A percentile compares a stretch with the other conserved stretches of the same genome.
Evolutionary conservation across 2,888 invertebrate genomes (phyloP).

Genomic region (Pollenia amentaria): DNA sequence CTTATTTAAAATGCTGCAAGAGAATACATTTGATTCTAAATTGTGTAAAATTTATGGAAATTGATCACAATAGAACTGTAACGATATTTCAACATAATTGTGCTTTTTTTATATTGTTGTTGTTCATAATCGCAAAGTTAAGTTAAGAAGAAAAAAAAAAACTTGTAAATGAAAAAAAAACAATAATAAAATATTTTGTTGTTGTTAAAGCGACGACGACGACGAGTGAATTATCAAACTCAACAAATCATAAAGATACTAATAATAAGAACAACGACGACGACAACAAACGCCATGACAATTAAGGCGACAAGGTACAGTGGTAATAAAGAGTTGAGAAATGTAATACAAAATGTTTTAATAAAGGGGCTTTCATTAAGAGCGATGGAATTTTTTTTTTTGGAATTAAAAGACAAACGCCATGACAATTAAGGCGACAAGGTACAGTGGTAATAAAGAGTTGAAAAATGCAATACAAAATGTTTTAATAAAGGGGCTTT

Average conservation of each 20-base stretch:
- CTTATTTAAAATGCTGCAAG: conserved; percentile 65
- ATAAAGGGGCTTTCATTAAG: too few species aligned
- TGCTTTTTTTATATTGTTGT: conserved; percentile 12
- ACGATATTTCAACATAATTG: conserved; percentile 73
- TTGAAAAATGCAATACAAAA: not conserved
- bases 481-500: not conserved
- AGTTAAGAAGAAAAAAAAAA: conserved; percentile 5
- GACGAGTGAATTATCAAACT: conserved; percentile 70
- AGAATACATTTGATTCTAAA: conserved; percentile 61
- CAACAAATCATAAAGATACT: conserved; percentile 72
- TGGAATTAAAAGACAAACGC: conserved; percentile 26
- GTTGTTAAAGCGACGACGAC: conserved; percentile 38
- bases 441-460: conserved; percentile 38
- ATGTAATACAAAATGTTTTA: not conserved
- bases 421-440: conserved; percentile 65
- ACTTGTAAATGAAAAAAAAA: conserved; percentile 8
- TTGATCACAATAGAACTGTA: conserved; percentile 73
- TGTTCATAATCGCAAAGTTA: conserved; percentile 54
- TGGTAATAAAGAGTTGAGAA: not conserved
- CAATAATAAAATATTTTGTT: conserved; percentile 53
- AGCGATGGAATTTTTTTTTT: too few species aligned
- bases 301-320: conserved; percentile 63
- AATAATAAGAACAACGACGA: conserved; percentile 56
- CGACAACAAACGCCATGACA: conserved; percentile 52
- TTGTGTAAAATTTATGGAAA: conserved; percentile 73